Evolutionary conservation across 2,797 vertebrate genomes (phyloP).

Genomic region (Chelonia mydas): DNA sequence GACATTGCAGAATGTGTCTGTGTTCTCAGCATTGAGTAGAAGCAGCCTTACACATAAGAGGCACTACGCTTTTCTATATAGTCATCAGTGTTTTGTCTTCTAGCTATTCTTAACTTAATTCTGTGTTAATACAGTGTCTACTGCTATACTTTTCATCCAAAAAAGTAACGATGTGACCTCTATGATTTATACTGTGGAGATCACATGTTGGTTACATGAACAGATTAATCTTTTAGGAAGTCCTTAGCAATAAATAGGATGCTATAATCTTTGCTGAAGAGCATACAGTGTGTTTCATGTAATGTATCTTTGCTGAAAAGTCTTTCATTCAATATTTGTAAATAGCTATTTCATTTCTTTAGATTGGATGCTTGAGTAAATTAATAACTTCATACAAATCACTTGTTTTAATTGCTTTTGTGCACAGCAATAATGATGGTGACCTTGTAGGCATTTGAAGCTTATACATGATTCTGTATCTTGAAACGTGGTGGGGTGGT

Average conservation of each 20-base stretch:
- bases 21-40: not conserved
- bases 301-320: not conserved
- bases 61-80: not conserved
- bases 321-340: not conserved
- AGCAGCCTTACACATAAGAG: not conserved
- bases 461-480: not conserved
- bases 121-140: not conserved
- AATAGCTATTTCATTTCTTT: not conserved
- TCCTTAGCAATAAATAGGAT: not conserved
- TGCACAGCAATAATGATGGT: not conserved
- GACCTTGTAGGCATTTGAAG: not conserved
- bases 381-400: not conserved
- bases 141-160: not conserved
- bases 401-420: constrained; percentile 1
- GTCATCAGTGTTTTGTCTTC: not conserved
- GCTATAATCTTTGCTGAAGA: not conserved
- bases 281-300: not conserved
- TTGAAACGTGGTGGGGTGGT: not conserved
- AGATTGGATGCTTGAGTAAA: not conserved
- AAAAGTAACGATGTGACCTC: not conserved
- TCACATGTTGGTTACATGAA: not conserved
- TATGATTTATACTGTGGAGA: not conserved
- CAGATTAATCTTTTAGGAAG: not conserved
- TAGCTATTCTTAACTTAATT: not conserved
- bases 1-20: not conserved